Evolutionary conservation across 1,140 invertebrate genomes (phyloP), one percentile per base, ranked within the genome.

Genomic region (Drosophila arawakana): DNA sequence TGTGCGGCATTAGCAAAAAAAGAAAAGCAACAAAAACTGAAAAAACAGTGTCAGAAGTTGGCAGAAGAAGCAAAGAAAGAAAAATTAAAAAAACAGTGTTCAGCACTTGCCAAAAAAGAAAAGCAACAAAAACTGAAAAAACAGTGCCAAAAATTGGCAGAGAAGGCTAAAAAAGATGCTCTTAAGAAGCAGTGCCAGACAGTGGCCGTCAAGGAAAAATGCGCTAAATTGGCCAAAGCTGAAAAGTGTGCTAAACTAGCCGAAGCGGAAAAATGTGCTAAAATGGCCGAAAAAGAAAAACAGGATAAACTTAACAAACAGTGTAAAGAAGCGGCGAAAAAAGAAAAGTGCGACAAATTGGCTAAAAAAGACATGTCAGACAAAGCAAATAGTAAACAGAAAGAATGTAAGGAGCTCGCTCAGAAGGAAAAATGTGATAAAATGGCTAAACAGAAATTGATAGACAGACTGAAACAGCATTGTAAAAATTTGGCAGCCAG

Each of bases 281-380:
- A 39, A 21, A n/a, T 63, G 3, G 41, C 41, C 30, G 35, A 11
- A 21, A 9, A 34, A 30, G 15, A 9, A n/a, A 30, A 37, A 11
- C 18, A 55, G 9, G 47, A 47, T 8, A 59, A 41, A 7, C 9
- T 50, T 8, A 13, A 57, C 11, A 57, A 72, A n/a, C 7, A 37
- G 7, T 73, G 74, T 35, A 13, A 59, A n/a, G 18, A 11, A 13
- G n/a, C 52, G 15, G 55, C n/a, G 1, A 2, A 39, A 41, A 35
- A 54, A 11, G 52, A 63, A 43, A 69, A 62, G 46, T 69, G 66
- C 11, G 39, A 35, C 5, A 63, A 69, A 52, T 25, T 62, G 35
- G 49, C 41, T 9, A 8, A 41, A 41, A 30, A 57, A 57, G 18
- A 11, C 1, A 35, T 34, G 25, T 25, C 46, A 30, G 49, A 30